Evolutionary conservation across 2,888 invertebrate genomes (phyloP).

Genomic region (Gastracanthus pulcherrimus): DNA sequence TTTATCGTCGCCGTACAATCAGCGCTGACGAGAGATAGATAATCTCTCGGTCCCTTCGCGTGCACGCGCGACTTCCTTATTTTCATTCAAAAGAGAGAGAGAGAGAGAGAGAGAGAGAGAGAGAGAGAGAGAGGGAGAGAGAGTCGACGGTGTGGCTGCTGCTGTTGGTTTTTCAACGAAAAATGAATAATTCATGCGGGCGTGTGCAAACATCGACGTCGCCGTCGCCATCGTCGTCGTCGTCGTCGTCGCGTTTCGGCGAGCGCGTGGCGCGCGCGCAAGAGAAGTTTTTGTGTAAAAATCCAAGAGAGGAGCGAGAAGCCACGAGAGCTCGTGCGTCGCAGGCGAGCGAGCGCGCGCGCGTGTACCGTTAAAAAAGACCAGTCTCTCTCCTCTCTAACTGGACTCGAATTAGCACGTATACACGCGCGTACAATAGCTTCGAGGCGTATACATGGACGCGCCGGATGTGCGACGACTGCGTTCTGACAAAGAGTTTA

Average conservation of each 20-base stretch:
- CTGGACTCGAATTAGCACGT: constrained; percentile 54
- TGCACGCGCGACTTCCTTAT: background rate
- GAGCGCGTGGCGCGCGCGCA: too few species aligned
- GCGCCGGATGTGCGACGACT: too few species aligned
- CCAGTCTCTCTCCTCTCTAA: constrained; percentile 24
- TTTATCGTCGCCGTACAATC: background rate
- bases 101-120: background rate
- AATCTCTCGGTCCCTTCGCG: background rate
- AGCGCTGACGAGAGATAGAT: background rate
- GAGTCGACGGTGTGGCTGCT: too few species aligned
- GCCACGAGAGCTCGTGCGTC: too few species aligned
- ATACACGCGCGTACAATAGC: background rate
- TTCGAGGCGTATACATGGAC: too few species aligned
- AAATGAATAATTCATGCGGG: constrained; percentile 1
- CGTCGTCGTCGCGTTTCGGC: too few species aligned
- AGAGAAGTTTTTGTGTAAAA: background rate
- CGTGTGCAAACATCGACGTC: background rate
- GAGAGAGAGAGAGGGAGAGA: background rate
- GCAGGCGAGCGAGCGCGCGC: too few species aligned
- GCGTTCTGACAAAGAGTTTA: too few species aligned
- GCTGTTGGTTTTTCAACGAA: background rate
- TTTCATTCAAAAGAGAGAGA: constrained; percentile 1
- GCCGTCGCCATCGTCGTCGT: too few species aligned
- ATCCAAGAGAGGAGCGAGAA: background rate
- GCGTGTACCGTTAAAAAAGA: constrained; percentile 48